Percentiles rank a stretch among this genome's conserved stretches.
Evolutionary conservation across 2,888 invertebrate genomes (phyloP).

Genomic region (Xestia c-nigrum): DNA sequence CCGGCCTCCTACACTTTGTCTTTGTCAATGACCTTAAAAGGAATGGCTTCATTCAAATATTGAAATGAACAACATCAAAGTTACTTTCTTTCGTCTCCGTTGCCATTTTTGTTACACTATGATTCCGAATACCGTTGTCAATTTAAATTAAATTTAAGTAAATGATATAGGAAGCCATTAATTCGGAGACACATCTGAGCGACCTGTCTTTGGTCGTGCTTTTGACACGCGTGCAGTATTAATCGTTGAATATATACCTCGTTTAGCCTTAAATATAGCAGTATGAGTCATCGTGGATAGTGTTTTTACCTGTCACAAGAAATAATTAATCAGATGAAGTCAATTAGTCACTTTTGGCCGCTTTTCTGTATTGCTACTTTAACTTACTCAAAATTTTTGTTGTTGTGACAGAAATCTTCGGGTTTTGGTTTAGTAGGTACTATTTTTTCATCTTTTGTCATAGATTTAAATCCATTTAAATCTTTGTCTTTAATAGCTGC

Average conservation of each 20-base stretch:
- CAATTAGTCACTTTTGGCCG: background rate
- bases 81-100: constrained; percentile 21
- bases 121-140: background rate
- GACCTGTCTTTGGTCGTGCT: constrained; percentile 30
- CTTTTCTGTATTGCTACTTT: background rate
- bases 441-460: background rate
- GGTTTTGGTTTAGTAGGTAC: background rate
- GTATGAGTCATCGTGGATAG: constrained; percentile 40
- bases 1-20: constrained; percentile 4
- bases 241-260: constrained; percentile 46
- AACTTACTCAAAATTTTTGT: background rate
- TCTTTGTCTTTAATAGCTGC: background rate
- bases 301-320: constrained; percentile 23
- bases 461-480: background rate
- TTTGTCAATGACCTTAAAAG: background rate
- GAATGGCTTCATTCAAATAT: background rate
- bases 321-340: constrained; percentile 22
- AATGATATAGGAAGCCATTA: background rate
- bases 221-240: constrained; percentile 42
- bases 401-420: background rate
- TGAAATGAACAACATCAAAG: constrained; percentile 4
- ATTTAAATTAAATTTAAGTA: constrained; percentile 4
- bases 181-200: constrained; percentile 38
- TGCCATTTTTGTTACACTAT: background rate
- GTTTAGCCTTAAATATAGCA: constrained; percentile 18